Evolutionary conservation across 2,113 vertebrate species (phyloP), one percentile per base, ranked within the genome.

Genomic region (Tyrannus savana): DNA sequence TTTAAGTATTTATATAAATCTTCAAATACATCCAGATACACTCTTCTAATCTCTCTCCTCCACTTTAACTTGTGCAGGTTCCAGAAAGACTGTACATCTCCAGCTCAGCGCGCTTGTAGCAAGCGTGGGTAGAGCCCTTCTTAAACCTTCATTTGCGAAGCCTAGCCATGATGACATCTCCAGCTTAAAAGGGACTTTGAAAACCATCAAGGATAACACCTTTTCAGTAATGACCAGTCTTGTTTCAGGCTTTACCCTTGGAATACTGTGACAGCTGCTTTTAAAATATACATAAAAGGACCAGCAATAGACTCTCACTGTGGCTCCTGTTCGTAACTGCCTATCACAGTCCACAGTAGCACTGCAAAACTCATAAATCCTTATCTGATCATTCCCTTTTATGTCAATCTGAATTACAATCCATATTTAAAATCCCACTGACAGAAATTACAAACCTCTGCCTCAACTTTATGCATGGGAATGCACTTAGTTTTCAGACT

Each of bases 371-470:
- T 87, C 3, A 2, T 64, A n/a, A 89, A 27, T 42, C 31, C 15
- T 60, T 21, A 87, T 42, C 41, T 87, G 18, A 76, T 44, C 28
- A 66, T 53, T 39, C 24, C 24, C 24, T 1, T 59, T 76, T 66
- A 78, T 19, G 31, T 58, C 66, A 85, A 67, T 59, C 41, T 68
- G n/a, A 27, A 83, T 67, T 74, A 52, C 14, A 87, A 79, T 33
- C 14, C 49, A 62, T 69, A 87, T 66, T 92, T 93, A 50, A 93
- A 92, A 93, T 78, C 10, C n/a, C 33, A 81, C 1, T 78, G 67
- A 80, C 87, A 95, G 74, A 87, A 93, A 74, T 62, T 87, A 89
- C n/a, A 89, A 83, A 85, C 7, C 25, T 60, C 72, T 89, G 27
- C 46, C 64, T 87, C 66, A 79, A 59, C 35, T 81, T 79, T 64